These are phyloP conservation scores for Kuschelorhynchus macadamiae DNA, from an alignment of 2,888 invertebrate species.

Conservation along the genomic window DNA sequence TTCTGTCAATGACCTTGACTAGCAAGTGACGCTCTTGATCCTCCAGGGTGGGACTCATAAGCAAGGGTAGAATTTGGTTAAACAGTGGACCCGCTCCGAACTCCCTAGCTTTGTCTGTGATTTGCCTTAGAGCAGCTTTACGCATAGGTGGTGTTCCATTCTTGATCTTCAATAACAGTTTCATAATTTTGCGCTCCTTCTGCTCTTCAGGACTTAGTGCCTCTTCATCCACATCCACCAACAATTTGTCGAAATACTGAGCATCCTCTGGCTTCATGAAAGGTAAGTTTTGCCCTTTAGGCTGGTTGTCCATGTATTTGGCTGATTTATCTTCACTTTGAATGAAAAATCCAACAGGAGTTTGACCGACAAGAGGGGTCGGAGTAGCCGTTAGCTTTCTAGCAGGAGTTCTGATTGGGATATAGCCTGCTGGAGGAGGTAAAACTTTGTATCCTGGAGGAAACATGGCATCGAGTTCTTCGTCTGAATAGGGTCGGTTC, in stretches of 20 bases:
- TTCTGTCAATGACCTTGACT: slow-evolving; percentile 98
- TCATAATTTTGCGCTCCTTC: slow-evolving; percentile 99
- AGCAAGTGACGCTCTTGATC: slow-evolving; percentile 99
- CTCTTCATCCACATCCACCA: slow-evolving; percentile 98
- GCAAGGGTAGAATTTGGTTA: slow-evolving; percentile 97
- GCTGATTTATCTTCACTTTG: slow-evolving; percentile 90
- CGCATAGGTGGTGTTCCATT: slow-evolving; percentile 99
- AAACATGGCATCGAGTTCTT: slow-evolving; percentile 97
- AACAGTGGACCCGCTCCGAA: slow-evolving; percentile 99
- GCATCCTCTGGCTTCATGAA: slow-evolving; percentile 99
- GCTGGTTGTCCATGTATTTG: slow-evolving; percentile 96
- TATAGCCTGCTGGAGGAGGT: slow-evolving; percentile 76
- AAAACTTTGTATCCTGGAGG: slow-evolving; percentile 93
- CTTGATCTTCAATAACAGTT: slow-evolving; percentile 96
- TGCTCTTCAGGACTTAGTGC: slow-evolving; percentile 95
- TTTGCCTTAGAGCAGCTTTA: slow-evolving; percentile 96
- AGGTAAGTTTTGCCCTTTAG: slow-evolving; percentile 88
- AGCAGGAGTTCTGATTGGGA: slow-evolving; percentile 97
- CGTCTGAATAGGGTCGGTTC: slow-evolving; percentile 95
- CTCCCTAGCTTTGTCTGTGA: slow-evolving; percentile 98
- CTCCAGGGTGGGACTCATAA: slow-evolving; percentile 99
- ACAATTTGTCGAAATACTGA: slow-evolving; percentile 98
- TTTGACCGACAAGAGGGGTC: slow-evolving; percentile 90
- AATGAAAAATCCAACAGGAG: slow-evolving; percentile 95
- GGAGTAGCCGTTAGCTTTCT: slow-evolving; percentile 98